Conservation (phyloP, 53 echinoderm and acorn worm species). For the Antedon mediterranea region DNA sequence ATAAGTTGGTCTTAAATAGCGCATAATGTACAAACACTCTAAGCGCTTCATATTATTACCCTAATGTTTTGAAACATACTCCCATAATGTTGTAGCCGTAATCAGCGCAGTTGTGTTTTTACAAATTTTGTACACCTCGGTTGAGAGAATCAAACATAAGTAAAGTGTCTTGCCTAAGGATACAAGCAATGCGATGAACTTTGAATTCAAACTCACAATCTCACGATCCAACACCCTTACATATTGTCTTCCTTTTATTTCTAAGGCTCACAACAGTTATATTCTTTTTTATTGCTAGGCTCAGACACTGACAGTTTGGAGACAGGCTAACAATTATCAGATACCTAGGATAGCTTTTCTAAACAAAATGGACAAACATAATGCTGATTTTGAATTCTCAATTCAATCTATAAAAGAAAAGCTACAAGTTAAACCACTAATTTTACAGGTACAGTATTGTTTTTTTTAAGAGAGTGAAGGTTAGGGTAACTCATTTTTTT, state of each 20-base stretch:
- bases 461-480: not conserved
- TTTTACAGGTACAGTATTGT: conserved; percentile 76
- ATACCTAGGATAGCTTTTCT: conserved; percentile 83
- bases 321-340: conserved; percentile 65
- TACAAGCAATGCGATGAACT: too few relatives aligned
- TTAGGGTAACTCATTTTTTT: not conserved
- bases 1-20: not conserved
- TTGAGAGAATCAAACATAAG: too few relatives aligned
- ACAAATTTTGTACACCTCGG: too few relatives aligned
- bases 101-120: too few relatives aligned
- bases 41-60: too few relatives aligned
- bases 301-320: conserved; percentile 92
- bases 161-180: too few relatives aligned
- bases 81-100: too few relatives aligned
- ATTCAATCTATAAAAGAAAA: conserved; percentile 61
- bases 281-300: conserved; percentile 34
- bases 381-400: conserved; percentile 60
- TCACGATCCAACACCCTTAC: too few relatives aligned
- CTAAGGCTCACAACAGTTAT: too few relatives aligned
- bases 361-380: conserved; percentile 96
- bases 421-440: conserved; percentile 50
- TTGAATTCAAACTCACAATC: too few relatives aligned
- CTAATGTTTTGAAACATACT: too few relatives aligned
- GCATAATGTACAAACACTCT: too few relatives aligned
- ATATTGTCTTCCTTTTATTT: not conserved